These are phyloP conservation scores for Phytoseiulus persimilis DNA, from an alignment of 2,888 invertebrate species.

Conservation along the genomic window DNA sequence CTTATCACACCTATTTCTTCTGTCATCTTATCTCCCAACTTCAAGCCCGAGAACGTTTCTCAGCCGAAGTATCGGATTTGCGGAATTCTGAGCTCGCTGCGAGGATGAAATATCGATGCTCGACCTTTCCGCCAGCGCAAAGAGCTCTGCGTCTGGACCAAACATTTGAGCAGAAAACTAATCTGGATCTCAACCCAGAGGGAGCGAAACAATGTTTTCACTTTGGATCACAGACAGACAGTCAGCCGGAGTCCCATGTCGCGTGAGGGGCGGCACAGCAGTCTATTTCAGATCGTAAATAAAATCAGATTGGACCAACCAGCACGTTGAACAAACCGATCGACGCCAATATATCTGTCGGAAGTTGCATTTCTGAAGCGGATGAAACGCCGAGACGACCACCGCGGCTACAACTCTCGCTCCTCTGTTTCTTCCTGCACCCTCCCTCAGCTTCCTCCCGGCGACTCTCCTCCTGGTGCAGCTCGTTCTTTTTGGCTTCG, in stretches of 20 bases:
- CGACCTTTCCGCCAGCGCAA: not conserved
- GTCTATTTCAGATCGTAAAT: not conserved
- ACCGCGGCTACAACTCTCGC: not conserved
- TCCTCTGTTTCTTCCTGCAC: not conserved
- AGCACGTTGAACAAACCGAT: not conserved
- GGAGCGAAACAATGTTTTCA: not conserved
- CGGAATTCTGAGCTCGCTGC: too few relatives aligned
- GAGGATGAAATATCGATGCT: too few relatives aligned
- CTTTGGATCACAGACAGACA: not conserved
- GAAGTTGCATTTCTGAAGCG: not conserved
- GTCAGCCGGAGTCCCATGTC: not conserved
- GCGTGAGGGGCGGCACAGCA: not conserved
- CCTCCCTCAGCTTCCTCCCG: not conserved
- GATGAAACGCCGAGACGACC: not conserved
- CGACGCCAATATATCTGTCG: not conserved
- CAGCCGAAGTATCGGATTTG: too few relatives aligned
- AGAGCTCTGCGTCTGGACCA: not conserved
- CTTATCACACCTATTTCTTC: too few relatives aligned
- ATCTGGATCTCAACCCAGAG: not conserved
- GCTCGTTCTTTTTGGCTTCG: not conserved
- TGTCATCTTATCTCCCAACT: too few relatives aligned
- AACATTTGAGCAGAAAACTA: not conserved
- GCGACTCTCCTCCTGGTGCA: not conserved
- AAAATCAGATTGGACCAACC: not conserved
- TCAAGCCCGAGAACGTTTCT: too few relatives aligned